These are phyloP conservation scores for Zapornia atra DNA, from an alignment of 2,113 vertebrate species.

Conservation along the genomic window DNA sequence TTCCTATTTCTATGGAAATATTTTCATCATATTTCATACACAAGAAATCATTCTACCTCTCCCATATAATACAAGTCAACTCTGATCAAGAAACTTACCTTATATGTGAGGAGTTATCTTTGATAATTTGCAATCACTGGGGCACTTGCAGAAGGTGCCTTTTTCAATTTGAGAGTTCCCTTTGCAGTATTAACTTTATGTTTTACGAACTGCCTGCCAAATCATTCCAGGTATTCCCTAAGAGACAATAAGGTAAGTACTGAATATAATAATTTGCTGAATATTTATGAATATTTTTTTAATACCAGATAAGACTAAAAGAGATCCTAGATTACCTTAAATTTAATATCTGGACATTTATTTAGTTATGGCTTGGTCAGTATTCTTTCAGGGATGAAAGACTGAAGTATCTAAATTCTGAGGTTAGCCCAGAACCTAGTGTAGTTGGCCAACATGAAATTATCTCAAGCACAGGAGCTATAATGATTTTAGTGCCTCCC, in stretches of 20 bases:
- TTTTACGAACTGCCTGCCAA: not conserved
- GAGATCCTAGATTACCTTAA: not conserved
- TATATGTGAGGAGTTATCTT: not conserved
- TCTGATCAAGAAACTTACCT: not conserved
- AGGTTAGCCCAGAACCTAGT: not conserved
- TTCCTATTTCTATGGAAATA: not conserved
- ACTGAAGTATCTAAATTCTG: not conserved
- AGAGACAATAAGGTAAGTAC: not conserved
- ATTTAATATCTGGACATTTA: not conserved
- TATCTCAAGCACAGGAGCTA: not conserved
- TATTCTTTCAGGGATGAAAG: not conserved
- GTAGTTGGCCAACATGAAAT: not conserved
- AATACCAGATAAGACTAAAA: not conserved
- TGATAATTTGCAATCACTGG: not conserved
- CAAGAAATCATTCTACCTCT: not conserved
- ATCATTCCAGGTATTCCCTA: not conserved
- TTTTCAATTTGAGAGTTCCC: not conserved
- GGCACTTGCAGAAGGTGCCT: not conserved
- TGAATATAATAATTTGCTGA: not conserved
- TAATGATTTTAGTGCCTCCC: not conserved
- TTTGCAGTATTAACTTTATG: not conserved
- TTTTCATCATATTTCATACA: not conserved
- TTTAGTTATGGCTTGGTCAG: fast-evolving
- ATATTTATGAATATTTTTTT: not conserved
- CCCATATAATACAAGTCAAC: not conserved